A percentile compares a stretch with the other conserved stretches of the same genome.
phyloP scores from a whole-genome alignment of 2,113 vertebrate genomes.

The Crotalus tigris region DNA sequence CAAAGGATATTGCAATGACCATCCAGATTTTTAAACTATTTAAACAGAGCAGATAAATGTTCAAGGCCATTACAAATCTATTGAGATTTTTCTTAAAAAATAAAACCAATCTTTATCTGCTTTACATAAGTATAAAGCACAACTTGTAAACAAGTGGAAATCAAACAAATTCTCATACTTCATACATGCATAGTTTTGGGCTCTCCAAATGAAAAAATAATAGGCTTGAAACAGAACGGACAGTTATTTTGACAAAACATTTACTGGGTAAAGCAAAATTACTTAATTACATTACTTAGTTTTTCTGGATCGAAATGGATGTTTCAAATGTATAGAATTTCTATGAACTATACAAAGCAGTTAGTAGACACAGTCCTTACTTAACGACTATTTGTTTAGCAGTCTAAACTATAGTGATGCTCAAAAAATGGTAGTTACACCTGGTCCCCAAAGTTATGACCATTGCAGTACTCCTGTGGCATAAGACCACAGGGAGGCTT shows the following conservation, averaged over 20 bases:
- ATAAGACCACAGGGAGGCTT: neutral
- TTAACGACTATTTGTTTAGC: neutral
- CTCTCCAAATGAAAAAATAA: neutral
- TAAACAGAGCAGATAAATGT: slow-evolving; percentile 37
- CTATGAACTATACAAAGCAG: neutral
- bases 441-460: neutral
- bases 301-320: neutral
- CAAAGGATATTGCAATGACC: slow-evolving; percentile 44
- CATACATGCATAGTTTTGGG: neutral
- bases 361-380: neutral
- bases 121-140: neutral
- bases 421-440: neutral
- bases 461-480: neutral
- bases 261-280: neutral
- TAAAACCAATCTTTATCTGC: slow-evolving; percentile 2
- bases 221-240: neutral
- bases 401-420: neutral
- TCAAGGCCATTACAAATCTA: slow-evolving; percentile 48
- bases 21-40: slow-evolving; percentile 58
- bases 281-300: slow-evolving; percentile 1
- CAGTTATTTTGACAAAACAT: neutral
- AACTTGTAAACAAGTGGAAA: neutral
- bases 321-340: neutral
- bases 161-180: neutral
- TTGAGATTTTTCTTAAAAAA: slow-evolving; percentile 52